phyloP scores from a whole-genome alignment of 2,113 vertebrate genomes.

The Pollimyrus isidori region DNA sequence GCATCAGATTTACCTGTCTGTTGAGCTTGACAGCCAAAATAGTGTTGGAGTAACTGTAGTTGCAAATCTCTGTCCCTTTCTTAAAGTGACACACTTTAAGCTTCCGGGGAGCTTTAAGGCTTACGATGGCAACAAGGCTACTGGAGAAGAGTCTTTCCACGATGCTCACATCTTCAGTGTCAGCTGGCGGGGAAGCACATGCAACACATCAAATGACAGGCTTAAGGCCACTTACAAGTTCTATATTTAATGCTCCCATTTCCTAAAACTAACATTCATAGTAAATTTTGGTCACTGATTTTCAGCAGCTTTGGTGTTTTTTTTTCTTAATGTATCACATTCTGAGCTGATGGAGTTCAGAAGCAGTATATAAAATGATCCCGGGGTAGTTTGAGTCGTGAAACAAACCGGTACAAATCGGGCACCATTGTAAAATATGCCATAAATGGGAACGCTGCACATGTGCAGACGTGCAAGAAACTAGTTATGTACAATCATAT shows the following conservation, averaged over 20 bases:
- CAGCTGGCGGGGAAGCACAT: slow-evolving; percentile 50
- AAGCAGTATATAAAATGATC: too few species aligned
- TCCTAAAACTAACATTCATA: background rate
- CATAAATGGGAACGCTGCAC: too few species aligned
- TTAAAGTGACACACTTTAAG: slow-evolving; percentile 98
- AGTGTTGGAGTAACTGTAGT: slow-evolving; percentile 85
- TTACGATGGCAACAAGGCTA: slow-evolving; percentile 92
- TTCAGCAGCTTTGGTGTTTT: too few species aligned
- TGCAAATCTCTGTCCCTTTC: slow-evolving; percentile 95
- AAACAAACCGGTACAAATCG: too few species aligned
- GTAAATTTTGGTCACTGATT: background rate
- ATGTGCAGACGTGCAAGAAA: background rate
- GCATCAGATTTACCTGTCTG: slow-evolving; percentile 66
- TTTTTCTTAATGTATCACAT: background rate
- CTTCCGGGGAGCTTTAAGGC: slow-evolving; percentile 69
- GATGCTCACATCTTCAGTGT: slow-evolving; percentile 82
- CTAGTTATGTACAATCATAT: background rate
- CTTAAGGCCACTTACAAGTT: background rate
- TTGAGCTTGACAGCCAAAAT: slow-evolving; percentile 84
- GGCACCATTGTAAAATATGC: too few species aligned
- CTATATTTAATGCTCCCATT: background rate
- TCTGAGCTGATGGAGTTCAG: too few species aligned
- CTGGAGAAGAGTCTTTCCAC: slow-evolving; percentile 95
- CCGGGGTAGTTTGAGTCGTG: too few species aligned
- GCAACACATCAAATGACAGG: background rate